Evolutionary conservation across 2,797 vertebrate species (phyloP).

Genomic region (Xenopus petersii): DNA sequence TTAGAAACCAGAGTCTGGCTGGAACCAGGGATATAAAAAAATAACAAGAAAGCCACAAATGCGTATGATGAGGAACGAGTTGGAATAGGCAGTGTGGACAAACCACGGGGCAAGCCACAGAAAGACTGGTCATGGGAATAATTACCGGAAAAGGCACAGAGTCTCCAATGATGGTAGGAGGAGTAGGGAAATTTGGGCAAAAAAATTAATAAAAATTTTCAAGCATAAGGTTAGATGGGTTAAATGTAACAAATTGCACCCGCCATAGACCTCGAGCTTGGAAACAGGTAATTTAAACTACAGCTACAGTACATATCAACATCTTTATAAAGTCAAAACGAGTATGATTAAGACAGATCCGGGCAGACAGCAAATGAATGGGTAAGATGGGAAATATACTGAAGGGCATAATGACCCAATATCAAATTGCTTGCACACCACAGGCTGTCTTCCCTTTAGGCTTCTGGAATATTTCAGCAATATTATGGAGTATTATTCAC

Average conservation of each 20-base stretch:
- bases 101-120: constrained; percentile 45
- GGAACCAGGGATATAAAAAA: constrained; percentile 56
- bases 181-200: background rate
- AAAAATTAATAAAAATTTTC: too few relatives aligned
- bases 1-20: constrained; percentile 55
- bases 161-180: constrained; percentile 9
- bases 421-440: constrained; percentile 34
- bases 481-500: constrained; percentile 1
- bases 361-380: constrained; percentile 34
- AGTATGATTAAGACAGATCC: constrained; percentile 30
- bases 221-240: too few relatives aligned
- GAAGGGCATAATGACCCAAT: constrained; percentile 34
- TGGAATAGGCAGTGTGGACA: constrained; percentile 40
- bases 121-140: constrained; percentile 43
- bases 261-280: background rate
- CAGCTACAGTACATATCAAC: too few relatives aligned
- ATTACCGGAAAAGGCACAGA: constrained; percentile 41
- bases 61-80: constrained; percentile 39
- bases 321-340: constrained; percentile 3
- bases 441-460: constrained; percentile 21
- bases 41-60: constrained; percentile 53
- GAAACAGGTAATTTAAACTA: constrained; percentile 6
- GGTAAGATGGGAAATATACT: constrained; percentile 28
- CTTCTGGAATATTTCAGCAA: constrained; percentile 13
- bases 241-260: too few relatives aligned